Evolutionary conservation across 2,888 invertebrate species (phyloP).

Genomic region (Amblyjoppa proteus): DNA sequence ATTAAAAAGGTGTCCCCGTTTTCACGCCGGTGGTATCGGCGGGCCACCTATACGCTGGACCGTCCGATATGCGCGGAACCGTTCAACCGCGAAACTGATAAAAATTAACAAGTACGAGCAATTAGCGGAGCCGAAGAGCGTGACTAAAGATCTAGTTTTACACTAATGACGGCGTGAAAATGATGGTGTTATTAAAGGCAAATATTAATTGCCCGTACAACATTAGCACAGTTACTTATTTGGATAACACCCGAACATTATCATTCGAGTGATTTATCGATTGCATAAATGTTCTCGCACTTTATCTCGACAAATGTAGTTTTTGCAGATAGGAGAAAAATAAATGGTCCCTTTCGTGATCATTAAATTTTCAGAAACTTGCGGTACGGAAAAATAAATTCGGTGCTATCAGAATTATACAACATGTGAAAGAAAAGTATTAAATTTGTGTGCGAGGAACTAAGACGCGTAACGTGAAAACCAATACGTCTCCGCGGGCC

Average conservation of each 20-base stretch:
- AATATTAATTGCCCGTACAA: not conserved
- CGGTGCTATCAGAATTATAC: conserved; percentile 37
- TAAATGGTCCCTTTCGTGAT: not conserved
- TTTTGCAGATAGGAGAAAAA: not conserved
- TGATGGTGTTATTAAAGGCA: not conserved
- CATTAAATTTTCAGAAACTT: not conserved
- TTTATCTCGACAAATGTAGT: not conserved
- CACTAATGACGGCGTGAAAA: not conserved
- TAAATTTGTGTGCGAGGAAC: conserved; percentile 79
- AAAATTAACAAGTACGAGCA: conserved; percentile 22
- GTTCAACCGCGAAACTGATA: conserved; percentile 39
- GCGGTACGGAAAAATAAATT: not conserved
- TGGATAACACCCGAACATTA: not conserved
- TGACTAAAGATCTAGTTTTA: conserved; percentile 15
- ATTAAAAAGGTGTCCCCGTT: conserved; percentile 61
- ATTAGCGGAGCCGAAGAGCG: conserved; percentile 9
- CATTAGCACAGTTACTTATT: not conserved
- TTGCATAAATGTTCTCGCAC: not conserved
- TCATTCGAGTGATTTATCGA: not conserved
- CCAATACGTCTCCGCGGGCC: conserved; percentile 83
- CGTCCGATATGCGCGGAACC: conserved; percentile 7
- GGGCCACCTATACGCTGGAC: not conserved
- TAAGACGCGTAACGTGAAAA: conserved; percentile 82
- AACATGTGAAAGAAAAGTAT: conserved; percentile 72
- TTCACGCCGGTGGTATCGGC: conserved; percentile 16